A percentile compares a stretch with the other conserved stretches of the same genome.
Evolutionary conservation across 2,797 vertebrate genomes (phyloP).

Genomic region (Gymnodraco acuticeps): DNA sequence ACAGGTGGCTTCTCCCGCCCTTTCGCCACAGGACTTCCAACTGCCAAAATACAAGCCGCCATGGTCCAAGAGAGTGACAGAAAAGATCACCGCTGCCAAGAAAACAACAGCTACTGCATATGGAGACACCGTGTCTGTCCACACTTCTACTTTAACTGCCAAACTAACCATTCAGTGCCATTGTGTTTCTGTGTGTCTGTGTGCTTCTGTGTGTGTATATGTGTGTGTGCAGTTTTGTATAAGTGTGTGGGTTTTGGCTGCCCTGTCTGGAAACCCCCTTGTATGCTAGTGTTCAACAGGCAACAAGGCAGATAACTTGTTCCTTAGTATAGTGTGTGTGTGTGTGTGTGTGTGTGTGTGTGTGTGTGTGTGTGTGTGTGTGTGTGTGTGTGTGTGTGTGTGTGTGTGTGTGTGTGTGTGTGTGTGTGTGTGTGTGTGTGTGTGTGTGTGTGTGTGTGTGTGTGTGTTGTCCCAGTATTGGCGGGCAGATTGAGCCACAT

Average conservation of each 20-base stretch:
- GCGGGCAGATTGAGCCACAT: slow-evolving; percentile 66
- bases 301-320: slow-evolving; percentile 59
- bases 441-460: slow-evolving; percentile 22
- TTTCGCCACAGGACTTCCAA: slow-evolving; percentile 24
- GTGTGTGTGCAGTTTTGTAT: neutral
- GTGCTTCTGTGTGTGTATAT: slow-evolving; percentile 2
- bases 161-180: slow-evolving; percentile 49
- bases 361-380: neutral
- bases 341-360: too few relatives aligned
- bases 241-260: slow-evolving; percentile 35
- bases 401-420: slow-evolving; percentile 15
- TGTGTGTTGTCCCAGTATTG: slow-evolving; percentile 35
- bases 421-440: slow-evolving; percentile 24
- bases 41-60: slow-evolving; percentile 45
- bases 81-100: slow-evolving; percentile 50
- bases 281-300: slow-evolving; percentile 48
- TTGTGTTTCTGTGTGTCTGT: slow-evolving; percentile 3
- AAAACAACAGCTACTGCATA: slow-evolving; percentile 62
- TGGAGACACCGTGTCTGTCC: slow-evolving; percentile 54
- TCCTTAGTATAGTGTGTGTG: slow-evolving; percentile 33
- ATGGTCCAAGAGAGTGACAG: slow-evolving; percentile 46
- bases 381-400: slow-evolving; percentile 23
- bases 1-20: slow-evolving; percentile 43
- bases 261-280: slow-evolving; percentile 48
- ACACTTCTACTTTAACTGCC: slow-evolving; percentile 47